These are phyloP conservation scores for Sprattus sprattus DNA, from an alignment of 2,113 vertebrate genomes.

Conservation along the genomic window DNA sequence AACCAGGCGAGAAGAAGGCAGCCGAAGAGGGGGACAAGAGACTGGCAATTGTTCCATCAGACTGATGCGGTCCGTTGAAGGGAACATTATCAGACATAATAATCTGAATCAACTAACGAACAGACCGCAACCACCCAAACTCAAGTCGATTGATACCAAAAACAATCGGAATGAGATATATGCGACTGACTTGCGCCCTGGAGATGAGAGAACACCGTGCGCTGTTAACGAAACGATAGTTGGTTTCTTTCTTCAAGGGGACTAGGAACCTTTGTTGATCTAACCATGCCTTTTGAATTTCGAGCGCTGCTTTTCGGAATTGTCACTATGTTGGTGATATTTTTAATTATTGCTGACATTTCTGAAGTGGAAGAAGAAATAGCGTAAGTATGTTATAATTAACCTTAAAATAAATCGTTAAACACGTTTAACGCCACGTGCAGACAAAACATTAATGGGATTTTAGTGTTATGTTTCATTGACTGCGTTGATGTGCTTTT, in stretches of 20 bases:
- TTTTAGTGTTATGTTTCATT: not conserved
- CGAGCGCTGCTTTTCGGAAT: slow-evolving; percentile 83
- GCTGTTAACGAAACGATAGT: not conserved
- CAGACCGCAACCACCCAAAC: not conserved
- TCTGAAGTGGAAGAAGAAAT: slow-evolving; percentile 86
- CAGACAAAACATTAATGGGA: not conserved
- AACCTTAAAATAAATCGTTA: not conserved
- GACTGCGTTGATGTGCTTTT: not conserved
- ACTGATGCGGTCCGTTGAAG: not conserved
- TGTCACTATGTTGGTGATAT: slow-evolving; percentile 79
- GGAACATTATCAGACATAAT: not conserved
- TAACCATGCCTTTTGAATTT: slow-evolving; percentile 81
- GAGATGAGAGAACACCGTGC: not conserved
- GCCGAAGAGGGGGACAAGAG: not conserved
- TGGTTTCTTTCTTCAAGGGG: not conserved
- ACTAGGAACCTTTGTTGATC: slow-evolving; percentile 18
- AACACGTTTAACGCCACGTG: not conserved
- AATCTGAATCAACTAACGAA: not conserved
- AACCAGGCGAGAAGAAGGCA: not conserved
- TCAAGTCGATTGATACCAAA: not conserved
- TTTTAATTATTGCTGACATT: slow-evolving; percentile 84
- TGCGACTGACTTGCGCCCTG: not conserved
- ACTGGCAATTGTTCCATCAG: not conserved
- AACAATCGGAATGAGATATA: not conserved
- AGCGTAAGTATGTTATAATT: slow-evolving; percentile 71